phyloP scores from a whole-genome alignment of 1,140 invertebrate species.

The Teleogryllus occipitalis region DNA sequence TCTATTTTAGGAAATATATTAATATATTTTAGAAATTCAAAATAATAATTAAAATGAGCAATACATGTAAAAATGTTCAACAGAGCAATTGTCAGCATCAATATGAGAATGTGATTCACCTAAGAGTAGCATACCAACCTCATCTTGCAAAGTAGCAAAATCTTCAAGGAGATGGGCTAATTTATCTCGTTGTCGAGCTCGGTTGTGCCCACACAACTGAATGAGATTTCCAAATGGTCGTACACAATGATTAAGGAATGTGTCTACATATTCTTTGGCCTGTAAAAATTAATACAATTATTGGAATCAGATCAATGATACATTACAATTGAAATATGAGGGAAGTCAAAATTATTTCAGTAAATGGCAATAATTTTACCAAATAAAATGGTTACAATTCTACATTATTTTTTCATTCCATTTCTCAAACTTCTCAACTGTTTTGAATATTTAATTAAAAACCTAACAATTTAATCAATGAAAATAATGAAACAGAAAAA shows the following conservation, averaged over 20 bases:
- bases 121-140: slow-evolving; percentile 46
- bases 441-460: no score
- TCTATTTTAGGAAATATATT: no score
- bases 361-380: background rate
- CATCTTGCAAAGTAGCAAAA: slow-evolving; percentile 85
- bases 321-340: background rate
- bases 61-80: no score
- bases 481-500: no score
- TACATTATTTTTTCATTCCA: no score
- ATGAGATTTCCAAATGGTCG: slow-evolving; percentile 77
- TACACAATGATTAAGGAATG: slow-evolving; percentile 80
- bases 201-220: slow-evolving; percentile 89
- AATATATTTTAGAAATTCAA: no score
- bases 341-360: background rate
- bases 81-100: no score
- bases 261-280: slow-evolving; percentile 79
- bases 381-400: background rate
- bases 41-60: no score
- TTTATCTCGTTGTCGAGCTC: slow-evolving; percentile 89
- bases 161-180: slow-evolving; percentile 82
- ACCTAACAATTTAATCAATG: no score
- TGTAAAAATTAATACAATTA: slow-evolving; percentile 32
- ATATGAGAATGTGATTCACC: no score
- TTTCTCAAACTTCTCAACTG: background rate
- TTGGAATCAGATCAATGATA: background rate